A percentile compares a stretch with the other conserved stretches of the same genome.
Conservation (phyloP, 2,113 vertebrate genomes). For the Eubucco bourcierii region DNA sequence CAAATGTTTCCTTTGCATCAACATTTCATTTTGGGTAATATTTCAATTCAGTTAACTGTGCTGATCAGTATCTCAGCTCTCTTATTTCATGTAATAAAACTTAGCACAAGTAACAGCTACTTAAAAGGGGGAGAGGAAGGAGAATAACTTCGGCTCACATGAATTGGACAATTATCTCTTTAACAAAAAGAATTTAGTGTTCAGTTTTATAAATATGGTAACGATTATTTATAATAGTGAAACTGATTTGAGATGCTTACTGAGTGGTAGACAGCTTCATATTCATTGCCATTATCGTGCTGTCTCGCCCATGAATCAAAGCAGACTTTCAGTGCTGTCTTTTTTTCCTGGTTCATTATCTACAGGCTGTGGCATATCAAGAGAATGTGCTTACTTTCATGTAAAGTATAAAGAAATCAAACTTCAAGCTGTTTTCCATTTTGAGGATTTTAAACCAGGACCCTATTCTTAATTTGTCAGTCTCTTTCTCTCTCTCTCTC, state of each 20-base stretch:
- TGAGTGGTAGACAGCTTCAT: slow-evolving; percentile 28
- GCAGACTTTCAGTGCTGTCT: slow-evolving; percentile 48
- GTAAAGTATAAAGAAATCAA: slow-evolving; percentile 64
- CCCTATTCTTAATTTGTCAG: neutral
- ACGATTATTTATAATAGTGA: slow-evolving; percentile 53
- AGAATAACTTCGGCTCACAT: slow-evolving; percentile 15
- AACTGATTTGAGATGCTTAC: slow-evolving; percentile 43
- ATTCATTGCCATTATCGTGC: slow-evolving; percentile 43
- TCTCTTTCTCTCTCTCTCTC: too few relatives aligned
- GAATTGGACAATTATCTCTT: slow-evolving; percentile 39
- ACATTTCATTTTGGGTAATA: slow-evolving; percentile 16
- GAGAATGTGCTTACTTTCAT: slow-evolving; percentile 60
- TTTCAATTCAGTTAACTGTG: slow-evolving; percentile 30
- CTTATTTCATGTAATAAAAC: slow-evolving; percentile 45
- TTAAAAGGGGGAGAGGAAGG: neutral
- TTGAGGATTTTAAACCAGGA: slow-evolving; percentile 37
- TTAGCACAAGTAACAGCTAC: slow-evolving; percentile 3
- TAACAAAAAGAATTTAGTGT: slow-evolving; percentile 39
- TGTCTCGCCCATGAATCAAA: slow-evolving; percentile 34
- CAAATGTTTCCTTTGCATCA: slow-evolving; percentile 33
- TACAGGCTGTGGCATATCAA: slow-evolving; percentile 49
- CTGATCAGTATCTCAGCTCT: slow-evolving; percentile 34
- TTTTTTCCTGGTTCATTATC: slow-evolving; percentile 60
- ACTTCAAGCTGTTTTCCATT: slow-evolving; percentile 59
- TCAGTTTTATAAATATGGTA: slow-evolving; percentile 45